phyloP scores from a whole-genome alignment of 1,140 invertebrate species.

The Papilio polytes region DNA sequence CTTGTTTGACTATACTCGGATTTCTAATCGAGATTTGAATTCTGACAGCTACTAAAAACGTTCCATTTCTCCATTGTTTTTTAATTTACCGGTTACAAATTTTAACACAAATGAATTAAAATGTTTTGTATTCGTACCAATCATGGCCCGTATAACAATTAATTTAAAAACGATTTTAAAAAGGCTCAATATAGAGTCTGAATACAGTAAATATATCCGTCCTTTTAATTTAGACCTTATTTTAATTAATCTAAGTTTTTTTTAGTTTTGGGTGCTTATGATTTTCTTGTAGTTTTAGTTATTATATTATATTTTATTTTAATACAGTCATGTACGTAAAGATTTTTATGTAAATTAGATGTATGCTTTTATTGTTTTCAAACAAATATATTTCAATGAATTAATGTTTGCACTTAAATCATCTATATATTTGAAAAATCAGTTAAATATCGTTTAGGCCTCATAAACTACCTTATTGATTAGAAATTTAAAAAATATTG shows the following conservation, averaged over 20 bases:
- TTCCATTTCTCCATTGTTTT: not conserved
- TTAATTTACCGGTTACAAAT: not conserved
- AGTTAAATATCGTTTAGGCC: not conserved
- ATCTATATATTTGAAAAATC: not conserved
- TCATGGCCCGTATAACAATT: not conserved
- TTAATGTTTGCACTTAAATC: not conserved
- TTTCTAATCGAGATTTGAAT: not conserved
- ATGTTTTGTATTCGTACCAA: not conserved
- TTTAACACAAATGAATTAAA: not conserved
- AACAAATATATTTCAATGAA: not conserved
- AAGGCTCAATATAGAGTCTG: conserved; percentile 33
- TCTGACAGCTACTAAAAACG: conserved; percentile 7
- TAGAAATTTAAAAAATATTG: too few relatives aligned
- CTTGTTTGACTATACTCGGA: not conserved
- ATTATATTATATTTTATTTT: too few relatives aligned
- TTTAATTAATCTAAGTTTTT: conserved; percentile 26
- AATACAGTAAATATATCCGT: conserved; percentile 33
- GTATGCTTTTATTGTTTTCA: not conserved
- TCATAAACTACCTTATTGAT: not conserved
- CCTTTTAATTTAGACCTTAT: conserved; percentile 25
- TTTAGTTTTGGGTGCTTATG: conserved; percentile 34
- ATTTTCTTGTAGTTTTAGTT: conserved; percentile 23
- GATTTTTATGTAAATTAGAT: not conserved
- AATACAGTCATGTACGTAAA: conserved; percentile 21
- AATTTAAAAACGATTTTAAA: not conserved